Base-by-base conservation (phyloP, 1,140 invertebrate species). In the Ostrea edulis region DNA sequence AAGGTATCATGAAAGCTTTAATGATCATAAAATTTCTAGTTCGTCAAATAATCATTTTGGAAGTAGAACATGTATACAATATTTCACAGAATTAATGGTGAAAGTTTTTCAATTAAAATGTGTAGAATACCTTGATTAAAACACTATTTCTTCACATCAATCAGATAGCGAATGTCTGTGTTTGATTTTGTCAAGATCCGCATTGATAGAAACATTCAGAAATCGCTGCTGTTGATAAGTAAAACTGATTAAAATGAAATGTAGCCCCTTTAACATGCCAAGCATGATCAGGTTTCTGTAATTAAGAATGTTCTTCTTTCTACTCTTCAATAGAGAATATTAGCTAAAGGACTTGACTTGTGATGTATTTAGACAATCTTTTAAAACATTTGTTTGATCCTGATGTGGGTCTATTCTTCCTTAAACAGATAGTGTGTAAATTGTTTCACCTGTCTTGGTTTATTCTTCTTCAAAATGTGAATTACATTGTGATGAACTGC, bases 191-290 rank as follows among this genome's bases (percentile, higher is more conserved):
- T 77, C 68, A 77, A 62, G 68, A 29, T 77, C 14, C 14, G 22
- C 68, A 77, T 77, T 77, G 68, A 29, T 77, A 35, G 22, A 29
- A 62, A 29, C 22, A 12, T 17, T 35, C 68, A 29, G 68, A 77
- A 77, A 77, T 77, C 68, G 2, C 25, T 8, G 11, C 3, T 77
- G 68, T 77, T 77, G 68, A 77, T 77, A 77, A 5, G 68, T 77
- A 77, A 77, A 77, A 77, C 68, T 77, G 68, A 77, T 77, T 77
- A 77, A 77, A 77, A 77, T 77, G 68, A 77, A 77, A 77, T 77
- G 68, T 77, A 77, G 68, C 68, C 68, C 68, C 68, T 77, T 77
- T 77, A 77, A 77, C 68, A 12, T 77, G 68, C 68, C 68, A 25
- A 17, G 68, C 68, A 35, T 35, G 68, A 77, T 77, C 68, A 77